A percentile compares a stretch with the other conserved stretches of the same genome.
phyloP scores from a whole-genome alignment of 35 echinoderm and acorn worm genomes.

The Heliocidaris erythrogramma region DNA sequence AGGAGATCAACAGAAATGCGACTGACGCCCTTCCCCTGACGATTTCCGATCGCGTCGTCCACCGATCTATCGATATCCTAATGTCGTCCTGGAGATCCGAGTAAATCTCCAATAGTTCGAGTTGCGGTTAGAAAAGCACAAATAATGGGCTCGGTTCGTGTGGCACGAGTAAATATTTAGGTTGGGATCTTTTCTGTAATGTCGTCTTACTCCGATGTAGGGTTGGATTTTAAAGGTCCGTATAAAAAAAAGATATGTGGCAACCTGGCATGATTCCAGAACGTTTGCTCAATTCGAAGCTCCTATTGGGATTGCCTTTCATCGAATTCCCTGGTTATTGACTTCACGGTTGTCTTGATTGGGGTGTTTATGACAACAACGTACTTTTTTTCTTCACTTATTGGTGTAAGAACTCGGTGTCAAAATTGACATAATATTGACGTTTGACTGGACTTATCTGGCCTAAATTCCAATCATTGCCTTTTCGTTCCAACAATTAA shows the following conservation, averaged over 20 bases:
- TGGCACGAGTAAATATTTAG: not conserved
- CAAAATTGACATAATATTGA: too few relatives aligned
- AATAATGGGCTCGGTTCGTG: not conserved
- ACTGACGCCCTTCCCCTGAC: not conserved
- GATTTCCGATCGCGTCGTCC: not conserved
- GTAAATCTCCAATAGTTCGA: conserved; percentile 9
- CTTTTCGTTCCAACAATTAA: too few relatives aligned
- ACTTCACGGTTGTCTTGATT: too few relatives aligned
- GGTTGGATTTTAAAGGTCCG: not conserved
- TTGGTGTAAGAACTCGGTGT: too few relatives aligned
- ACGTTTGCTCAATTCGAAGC: not conserved
- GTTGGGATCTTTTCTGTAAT: not conserved
- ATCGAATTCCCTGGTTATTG: not conserved
- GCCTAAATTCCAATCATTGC: not conserved
- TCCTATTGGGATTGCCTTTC: not conserved
- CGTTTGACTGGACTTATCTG: not conserved
- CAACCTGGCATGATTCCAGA: not conserved
- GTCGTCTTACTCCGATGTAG: not conserved
- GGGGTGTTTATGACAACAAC: too few relatives aligned
- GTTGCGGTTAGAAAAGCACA: not conserved
- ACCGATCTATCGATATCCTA: not conserved
- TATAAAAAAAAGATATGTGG: not conserved
- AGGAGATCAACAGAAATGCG: not conserved
- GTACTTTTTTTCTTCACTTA: too few relatives aligned
- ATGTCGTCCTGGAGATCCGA: not conserved